Conservation (phyloP, 2,888 invertebrate species). For the Euclidia mi region DNA sequence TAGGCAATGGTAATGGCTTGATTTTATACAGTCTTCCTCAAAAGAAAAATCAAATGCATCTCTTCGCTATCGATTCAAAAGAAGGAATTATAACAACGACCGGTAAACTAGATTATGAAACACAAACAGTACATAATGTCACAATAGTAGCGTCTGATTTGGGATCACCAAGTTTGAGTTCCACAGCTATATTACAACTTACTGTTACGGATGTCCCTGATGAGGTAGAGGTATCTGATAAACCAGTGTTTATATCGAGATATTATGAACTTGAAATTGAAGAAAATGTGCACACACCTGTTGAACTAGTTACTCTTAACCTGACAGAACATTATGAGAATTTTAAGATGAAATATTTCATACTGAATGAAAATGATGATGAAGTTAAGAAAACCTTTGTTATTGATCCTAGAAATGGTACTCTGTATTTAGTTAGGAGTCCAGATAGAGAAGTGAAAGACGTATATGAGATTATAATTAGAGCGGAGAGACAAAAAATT, state of each 20-base stretch:
- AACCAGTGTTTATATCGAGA: constrained; percentile 91
- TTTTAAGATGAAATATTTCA: constrained; percentile 91
- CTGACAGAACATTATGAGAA: constrained; percentile 92
- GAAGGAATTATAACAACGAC: constrained; percentile 95
- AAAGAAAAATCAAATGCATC: constrained; percentile 90
- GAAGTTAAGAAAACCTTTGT: constrained; percentile 91
- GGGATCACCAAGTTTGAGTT: constrained; percentile 95
- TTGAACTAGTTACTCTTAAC: constrained; percentile 94
- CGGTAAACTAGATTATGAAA: constrained; percentile 93
- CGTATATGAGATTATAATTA: constrained; percentile 90
- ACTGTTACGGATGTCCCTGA: constrained; percentile 92
- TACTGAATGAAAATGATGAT: constrained; percentile 90
- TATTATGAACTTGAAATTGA: constrained; percentile 96
- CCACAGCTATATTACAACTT: constrained; percentile 93
- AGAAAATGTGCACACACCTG: constrained; percentile 94
- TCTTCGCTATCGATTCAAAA: constrained; percentile 95
- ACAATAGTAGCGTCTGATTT: constrained; percentile 96
- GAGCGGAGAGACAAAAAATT: constrained; percentile 89
- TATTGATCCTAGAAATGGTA: constrained; percentile 94
- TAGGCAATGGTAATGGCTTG: constrained; percentile 96
- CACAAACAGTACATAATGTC: constrained; percentile 92
- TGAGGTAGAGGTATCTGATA: constrained; percentile 83
- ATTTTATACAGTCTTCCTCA: constrained; percentile 94
- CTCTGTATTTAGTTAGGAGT: constrained; percentile 92
- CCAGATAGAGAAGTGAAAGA: constrained; percentile 94